Evolutionary conservation across 1,140 invertebrate genomes (phyloP).

Genomic region (Drepana arcuata): DNA sequence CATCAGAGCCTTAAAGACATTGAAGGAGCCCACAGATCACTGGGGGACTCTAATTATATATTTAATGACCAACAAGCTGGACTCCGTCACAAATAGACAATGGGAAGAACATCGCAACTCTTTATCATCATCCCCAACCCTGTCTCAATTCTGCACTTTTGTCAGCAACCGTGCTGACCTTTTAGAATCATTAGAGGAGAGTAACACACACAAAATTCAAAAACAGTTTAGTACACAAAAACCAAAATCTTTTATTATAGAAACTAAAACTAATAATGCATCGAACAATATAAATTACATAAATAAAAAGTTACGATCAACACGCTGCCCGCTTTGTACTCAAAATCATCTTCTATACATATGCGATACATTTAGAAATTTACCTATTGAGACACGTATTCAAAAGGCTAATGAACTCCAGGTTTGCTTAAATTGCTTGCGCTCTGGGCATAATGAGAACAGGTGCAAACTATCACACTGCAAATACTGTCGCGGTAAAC

Average conservation of each 20-base stretch:
- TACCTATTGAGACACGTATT: constrained; percentile 1
- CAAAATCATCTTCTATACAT: constrained; percentile 15
- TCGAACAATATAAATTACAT: too few relatives aligned
- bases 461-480: constrained; percentile 12
- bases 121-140: constrained; percentile 4
- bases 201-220: constrained; percentile 4
- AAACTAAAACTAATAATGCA: neutral
- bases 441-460: constrained; percentile 1
- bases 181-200: constrained; percentile 10
- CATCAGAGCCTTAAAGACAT: too few relatives aligned
- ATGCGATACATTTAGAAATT: constrained; percentile 15
- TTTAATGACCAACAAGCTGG: constrained; percentile 4
- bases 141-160: constrained; percentile 15
- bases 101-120: constrained; percentile 5
- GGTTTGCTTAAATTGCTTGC: constrained; percentile 18
- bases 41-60: constrained; percentile 9
- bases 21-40: constrained; percentile 1
- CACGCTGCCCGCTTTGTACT: constrained; percentile 6
- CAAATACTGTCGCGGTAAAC: constrained; percentile 15
- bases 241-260: constrained; percentile 2
- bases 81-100: constrained; percentile 3
- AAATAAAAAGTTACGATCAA: neutral
- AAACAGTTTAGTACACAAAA: neutral
- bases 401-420: constrained; percentile 11
- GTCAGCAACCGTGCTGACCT: constrained; percentile 15